Percentiles rank a stretch among this genome's conserved stretches.
These are phyloP conservation scores for Artemia sp. DNA, from an alignment of 2,888 invertebrate species.

Conservation along the genomic window DNA sequence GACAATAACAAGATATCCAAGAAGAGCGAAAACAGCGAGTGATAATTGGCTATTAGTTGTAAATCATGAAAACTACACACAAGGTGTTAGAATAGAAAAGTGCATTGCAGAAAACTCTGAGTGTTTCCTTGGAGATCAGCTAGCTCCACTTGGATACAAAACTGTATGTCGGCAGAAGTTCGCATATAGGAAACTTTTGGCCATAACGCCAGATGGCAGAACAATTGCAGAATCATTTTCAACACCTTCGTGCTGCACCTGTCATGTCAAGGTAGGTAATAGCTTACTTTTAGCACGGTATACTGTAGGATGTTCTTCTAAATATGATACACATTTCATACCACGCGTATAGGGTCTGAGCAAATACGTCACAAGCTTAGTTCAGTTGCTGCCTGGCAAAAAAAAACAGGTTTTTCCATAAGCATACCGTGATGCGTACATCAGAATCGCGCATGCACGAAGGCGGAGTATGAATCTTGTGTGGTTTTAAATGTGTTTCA, in stretches of 20 bases:
- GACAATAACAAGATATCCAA: conserved; percentile 21
- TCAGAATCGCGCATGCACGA: too few relatives aligned
- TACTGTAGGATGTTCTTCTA: too few relatives aligned
- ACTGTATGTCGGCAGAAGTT: conserved; percentile 44
- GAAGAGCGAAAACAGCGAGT: conserved; percentile 29
- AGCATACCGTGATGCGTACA: too few relatives aligned
- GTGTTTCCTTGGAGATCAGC: conserved; percentile 12
- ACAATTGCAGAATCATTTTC: conserved; percentile 27
- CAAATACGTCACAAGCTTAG: too few relatives aligned
- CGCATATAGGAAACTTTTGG: conserved; percentile 39
- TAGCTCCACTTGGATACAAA: conserved; percentile 34
- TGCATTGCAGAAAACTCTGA: conserved; percentile 44
- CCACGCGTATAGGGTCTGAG: too few relatives aligned
- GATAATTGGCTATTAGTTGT: conserved; percentile 50
- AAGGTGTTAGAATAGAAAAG: conserved; percentile 53
- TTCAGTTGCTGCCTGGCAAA: too few relatives aligned
- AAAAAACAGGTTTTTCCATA: too few relatives aligned
- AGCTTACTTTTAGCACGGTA: not conserved
- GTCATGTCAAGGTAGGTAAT: conserved; percentile 33
- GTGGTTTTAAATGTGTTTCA: too few relatives aligned
- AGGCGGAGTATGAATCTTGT: too few relatives aligned
- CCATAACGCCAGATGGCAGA: conserved; percentile 33
- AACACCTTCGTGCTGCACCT: conserved; percentile 58
- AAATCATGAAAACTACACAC: conserved; percentile 46
- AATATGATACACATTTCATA: too few relatives aligned